A percentile compares a stretch with the other conserved stretches of the same genome.
These are phyloP conservation scores for Littorina saxatilis DNA, from an alignment of 1,140 invertebrate species.

Conservation along the genomic window DNA sequence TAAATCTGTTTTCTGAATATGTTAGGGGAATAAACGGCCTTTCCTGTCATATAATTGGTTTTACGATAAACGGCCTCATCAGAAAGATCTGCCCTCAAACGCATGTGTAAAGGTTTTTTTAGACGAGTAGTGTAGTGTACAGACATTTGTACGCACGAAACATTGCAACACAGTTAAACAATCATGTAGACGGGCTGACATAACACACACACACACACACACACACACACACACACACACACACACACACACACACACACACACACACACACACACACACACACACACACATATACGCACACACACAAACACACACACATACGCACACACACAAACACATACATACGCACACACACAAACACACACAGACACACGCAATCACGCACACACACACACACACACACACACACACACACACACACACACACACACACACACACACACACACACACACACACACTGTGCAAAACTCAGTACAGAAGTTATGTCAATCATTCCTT, in stretches of 20 bases:
- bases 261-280: not conserved
- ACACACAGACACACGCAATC: too few species aligned
- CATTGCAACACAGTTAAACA: too few species aligned
- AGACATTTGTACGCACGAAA: too few species aligned
- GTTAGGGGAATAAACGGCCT: too few species aligned
- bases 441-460: not conserved
- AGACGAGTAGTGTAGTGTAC: too few species aligned
- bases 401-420: not conserved
- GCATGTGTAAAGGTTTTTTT: too few species aligned
- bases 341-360: not conserved
- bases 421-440: not conserved
- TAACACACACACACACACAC: not conserved
- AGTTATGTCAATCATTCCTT: not conserved
- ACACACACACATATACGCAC: not conserved
- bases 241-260: not conserved
- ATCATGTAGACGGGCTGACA: too few species aligned
- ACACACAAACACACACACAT: slow-evolving; percentile 3
- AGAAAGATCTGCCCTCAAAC: too few species aligned
- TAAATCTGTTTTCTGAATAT: too few species aligned
- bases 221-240: slow-evolving; percentile 15
- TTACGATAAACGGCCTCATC: too few species aligned
- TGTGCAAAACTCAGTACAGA: not conserved
- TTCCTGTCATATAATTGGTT: too few species aligned
- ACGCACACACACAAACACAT: slow-evolving; percentile 11
- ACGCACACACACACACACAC: not conserved